Evolutionary conservation across 2,797 vertebrate species (phyloP), one percentile per base, ranked within the genome.

Genomic region (Crocidura indochinensis): DNA sequence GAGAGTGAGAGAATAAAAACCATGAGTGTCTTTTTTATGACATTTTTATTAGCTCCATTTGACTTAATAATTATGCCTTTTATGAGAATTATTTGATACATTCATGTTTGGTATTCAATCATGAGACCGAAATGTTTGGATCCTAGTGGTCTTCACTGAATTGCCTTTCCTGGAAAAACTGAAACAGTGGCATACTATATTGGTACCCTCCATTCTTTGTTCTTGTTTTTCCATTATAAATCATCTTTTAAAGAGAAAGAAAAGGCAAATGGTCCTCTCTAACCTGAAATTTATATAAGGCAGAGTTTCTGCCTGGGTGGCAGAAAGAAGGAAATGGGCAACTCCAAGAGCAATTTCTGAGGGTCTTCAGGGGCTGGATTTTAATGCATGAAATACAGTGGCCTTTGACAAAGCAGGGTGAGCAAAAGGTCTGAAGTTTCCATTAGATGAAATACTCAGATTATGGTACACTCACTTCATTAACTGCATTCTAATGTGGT

Each of bases 391-490:
- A 93, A 95, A 71, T 15, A 27, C 27, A 78, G 24, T 20, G 64
- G 27, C 47, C 77, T 65, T 64, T 10, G 79, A 29, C 38, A 2
- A 5, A n/a, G n/a, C 53, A 9, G 88, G 1, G 19, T 46, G 4
- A 91, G 47, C 72, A 68, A 96, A 95, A 64, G 89, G 94, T 62
- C 92, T 29, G 67, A 87, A 94, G 60, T 87, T 83, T 90, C 14
- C 90, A 93, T 90, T 88, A 97, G 96, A 94, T 95, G 49, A 97
- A 88, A 62, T 93, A 94, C 88, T 93, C 94, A 94, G 72, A 78
- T 91, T 94, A 94, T 94, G 90, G 93, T 96, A 93, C 49, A 90
- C 56, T 96, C 76, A 14, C 64, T 93, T 96, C 85, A 96, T 94
- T 95, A 93, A 95, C 90, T 92, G 97, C 51, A 51, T 10, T 94